Evolutionary conservation across 2,888 invertebrate species (phyloP).

Genomic region (Helobdella robusta): DNA sequence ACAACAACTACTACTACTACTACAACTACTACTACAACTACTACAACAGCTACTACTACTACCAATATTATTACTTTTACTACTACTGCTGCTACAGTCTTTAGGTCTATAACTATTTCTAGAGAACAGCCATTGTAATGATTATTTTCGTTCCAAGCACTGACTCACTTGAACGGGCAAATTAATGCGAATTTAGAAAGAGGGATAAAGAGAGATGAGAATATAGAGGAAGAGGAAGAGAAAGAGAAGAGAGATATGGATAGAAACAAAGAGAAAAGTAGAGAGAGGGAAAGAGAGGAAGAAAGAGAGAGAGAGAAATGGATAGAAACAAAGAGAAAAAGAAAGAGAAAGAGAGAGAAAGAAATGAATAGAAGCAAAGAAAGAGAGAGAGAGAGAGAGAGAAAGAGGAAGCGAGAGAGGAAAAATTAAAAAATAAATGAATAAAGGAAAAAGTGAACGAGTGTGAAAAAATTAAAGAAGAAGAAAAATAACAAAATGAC

Average conservation of each 20-base stretch:
- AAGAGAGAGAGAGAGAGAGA: conserved; percentile 4
- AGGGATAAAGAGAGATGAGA: background rate
- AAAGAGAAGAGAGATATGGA: background rate
- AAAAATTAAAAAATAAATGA: background rate
- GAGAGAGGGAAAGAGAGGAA: conserved; percentile 4
- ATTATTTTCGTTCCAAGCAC: no score
- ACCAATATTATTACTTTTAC: no score
- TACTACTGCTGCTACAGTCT: no score
- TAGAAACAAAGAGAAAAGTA: background rate
- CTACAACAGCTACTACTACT: no score
- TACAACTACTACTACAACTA: background rate
- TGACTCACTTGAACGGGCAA: no score
- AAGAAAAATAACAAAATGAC: background rate
- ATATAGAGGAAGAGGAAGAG: background rate
- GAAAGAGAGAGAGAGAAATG: background rate
- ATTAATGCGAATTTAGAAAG: background rate
- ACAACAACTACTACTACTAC: background rate
- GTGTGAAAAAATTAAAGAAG: background rate
- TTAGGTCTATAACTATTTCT: no score
- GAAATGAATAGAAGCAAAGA: background rate
- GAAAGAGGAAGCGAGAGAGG: conserved; percentile 1
- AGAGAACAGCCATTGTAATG: no score
- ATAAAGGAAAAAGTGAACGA: background rate
- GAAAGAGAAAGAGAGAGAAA: background rate
- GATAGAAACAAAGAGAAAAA: background rate